A percentile compares a stretch with the other conserved stretches of the same genome.
These are phyloP conservation scores for Diaprepes abbreviatus DNA, from an alignment of 2,888 invertebrate species.

Conservation along the genomic window DNA sequence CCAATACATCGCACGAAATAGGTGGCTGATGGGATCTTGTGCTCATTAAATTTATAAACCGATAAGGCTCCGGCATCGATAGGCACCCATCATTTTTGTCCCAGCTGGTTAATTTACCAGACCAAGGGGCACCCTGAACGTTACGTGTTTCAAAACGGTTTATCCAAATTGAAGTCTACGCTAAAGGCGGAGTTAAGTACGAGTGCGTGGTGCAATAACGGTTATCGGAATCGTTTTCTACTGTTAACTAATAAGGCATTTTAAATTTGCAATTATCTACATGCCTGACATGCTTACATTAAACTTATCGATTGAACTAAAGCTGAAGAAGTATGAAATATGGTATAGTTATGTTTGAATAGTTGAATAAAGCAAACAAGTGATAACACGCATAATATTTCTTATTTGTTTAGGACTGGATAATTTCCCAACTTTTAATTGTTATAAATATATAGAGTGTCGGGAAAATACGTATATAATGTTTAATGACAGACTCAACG, in stretches of 20 bases:
- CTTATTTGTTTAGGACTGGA: too few species aligned
- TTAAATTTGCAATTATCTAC: slow-evolving; percentile 13
- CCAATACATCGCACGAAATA: slow-evolving; percentile 43
- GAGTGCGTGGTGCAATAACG: slow-evolving; percentile 14
- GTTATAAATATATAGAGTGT: too few species aligned
- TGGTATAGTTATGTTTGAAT: too few species aligned
- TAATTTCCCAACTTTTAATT: too few species aligned
- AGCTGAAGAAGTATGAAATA: not conserved
- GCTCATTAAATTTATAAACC: slow-evolving; percentile 36
- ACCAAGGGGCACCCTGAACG: slow-evolving; percentile 19
- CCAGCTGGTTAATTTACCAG: slow-evolving; percentile 24
- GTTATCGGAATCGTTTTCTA: slow-evolving; percentile 17
- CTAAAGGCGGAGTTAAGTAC: slow-evolving; percentile 10
- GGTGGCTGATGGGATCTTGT: slow-evolving; percentile 39
- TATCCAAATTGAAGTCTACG: slow-evolving; percentile 17
- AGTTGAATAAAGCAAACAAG: too few species aligned
- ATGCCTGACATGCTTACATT: slow-evolving; percentile 10
- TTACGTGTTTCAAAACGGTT: slow-evolving; percentile 20
- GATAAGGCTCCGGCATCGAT: slow-evolving; percentile 21
- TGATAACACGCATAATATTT: too few species aligned
- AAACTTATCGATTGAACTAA: not conserved
- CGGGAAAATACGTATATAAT: too few species aligned
- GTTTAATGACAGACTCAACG: too few species aligned
- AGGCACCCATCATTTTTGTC: slow-evolving; percentile 21
- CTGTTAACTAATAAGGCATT: slow-evolving; percentile 21